Conservation (phyloP, 2,888 invertebrate genomes). For the Plebejus anna region DNA sequence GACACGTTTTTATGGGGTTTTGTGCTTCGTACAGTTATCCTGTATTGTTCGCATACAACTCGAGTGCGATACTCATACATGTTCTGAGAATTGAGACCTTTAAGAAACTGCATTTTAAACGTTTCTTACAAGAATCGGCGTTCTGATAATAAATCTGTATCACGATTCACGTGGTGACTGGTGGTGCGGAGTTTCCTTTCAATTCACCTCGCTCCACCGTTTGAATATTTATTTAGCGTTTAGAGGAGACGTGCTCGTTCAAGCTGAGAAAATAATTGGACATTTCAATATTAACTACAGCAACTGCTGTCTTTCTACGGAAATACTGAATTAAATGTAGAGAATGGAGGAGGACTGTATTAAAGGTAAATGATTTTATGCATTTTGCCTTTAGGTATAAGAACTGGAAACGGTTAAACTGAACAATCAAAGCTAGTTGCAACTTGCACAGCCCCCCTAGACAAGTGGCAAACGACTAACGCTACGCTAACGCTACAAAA, state of each 20-base stretch:
- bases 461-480: too few relatives aligned
- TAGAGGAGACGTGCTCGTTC: neutral
- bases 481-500: too few relatives aligned
- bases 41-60: neutral
- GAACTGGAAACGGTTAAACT: neutral
- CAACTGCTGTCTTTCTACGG: neutral
- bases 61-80: neutral
- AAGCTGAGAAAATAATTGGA: slow-evolving; percentile 15
- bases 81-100: neutral
- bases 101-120: neutral
- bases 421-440: neutral
- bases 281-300: neutral
- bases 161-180: neutral
- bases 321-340: neutral
- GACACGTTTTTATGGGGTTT: neutral
- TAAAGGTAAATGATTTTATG: neutral
- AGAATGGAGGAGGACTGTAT: neutral
- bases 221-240: slow-evolving; percentile 15
- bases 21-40: neutral
- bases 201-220: neutral
- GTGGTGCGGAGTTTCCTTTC: neutral
- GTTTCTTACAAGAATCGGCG: neutral
- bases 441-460: too few relatives aligned
- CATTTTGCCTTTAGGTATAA: neutral
- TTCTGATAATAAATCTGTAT: neutral